These are phyloP conservation scores for Cervus canadensis DNA, from an alignment of 2,113 vertebrate genomes.

Conservation along the genomic window DNA sequence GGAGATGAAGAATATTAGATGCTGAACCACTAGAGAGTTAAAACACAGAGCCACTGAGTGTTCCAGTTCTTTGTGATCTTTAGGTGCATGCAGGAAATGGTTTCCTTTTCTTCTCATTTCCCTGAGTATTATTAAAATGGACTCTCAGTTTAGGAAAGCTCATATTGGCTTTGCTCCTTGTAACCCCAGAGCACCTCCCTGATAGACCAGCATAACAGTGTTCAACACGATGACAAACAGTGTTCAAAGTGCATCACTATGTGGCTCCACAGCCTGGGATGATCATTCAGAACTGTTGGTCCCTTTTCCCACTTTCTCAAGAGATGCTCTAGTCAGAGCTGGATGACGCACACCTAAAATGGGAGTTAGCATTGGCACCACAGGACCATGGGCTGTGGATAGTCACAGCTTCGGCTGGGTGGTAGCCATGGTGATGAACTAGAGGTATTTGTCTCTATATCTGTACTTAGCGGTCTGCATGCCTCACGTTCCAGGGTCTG, in stretches of 20 bases:
- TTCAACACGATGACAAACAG: not conserved
- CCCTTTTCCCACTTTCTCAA: not conserved
- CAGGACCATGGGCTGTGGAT: not conserved
- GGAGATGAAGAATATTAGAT: not conserved
- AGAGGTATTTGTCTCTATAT: not conserved
- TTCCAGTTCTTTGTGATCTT: not conserved
- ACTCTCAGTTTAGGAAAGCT: not conserved
- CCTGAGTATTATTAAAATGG: not conserved
- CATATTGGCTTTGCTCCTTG: not conserved
- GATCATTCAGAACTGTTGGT: not conserved
- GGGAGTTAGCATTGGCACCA: not conserved
- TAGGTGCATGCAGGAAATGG: not conserved
- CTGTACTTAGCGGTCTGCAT: not conserved
- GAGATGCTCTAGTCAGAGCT: not conserved
- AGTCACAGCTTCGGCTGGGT: not conserved
- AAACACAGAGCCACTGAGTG: not conserved
- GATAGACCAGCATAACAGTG: too few species aligned
- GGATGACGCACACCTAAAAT: not conserved
- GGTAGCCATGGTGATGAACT: not conserved
- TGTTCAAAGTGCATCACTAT: fast-evolving
- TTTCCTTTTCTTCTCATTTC: not conserved
- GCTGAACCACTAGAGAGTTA: not conserved
- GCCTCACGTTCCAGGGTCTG: not conserved
- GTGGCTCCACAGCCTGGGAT: not conserved
- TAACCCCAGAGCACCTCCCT: not conserved